Conservation (phyloP, 2,113 vertebrate genomes). For the Orientallactaga bullata region DNA sequence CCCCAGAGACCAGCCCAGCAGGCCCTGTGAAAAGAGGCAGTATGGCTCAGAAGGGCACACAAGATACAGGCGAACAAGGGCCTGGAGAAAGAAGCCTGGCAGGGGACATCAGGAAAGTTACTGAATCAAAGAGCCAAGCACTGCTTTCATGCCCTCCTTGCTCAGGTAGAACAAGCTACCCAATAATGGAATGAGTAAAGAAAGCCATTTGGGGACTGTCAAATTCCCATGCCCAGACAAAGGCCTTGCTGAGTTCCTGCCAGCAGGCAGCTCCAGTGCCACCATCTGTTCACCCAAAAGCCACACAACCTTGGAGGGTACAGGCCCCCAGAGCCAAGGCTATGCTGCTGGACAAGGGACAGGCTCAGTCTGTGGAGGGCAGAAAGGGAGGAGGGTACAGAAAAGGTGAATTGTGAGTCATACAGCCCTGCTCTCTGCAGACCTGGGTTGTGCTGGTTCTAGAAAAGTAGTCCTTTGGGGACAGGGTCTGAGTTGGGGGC, state of each 20-base stretch:
- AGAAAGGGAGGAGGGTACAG: neutral
- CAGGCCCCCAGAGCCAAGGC: neutral
- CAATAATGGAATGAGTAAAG: neutral
- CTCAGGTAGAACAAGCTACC: neutral
- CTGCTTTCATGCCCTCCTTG: neutral
- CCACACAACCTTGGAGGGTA: neutral
- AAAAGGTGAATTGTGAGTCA: neutral
- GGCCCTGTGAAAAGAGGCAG: slow-evolving; percentile 78
- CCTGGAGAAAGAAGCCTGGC: no score
- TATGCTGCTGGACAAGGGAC: neutral
- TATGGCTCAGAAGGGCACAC: neutral
- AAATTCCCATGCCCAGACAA: neutral
- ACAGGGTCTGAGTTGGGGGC: neutral
- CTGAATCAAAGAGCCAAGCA: neutral
- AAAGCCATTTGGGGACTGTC: neutral
- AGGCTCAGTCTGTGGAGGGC: neutral
- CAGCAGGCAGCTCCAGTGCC: neutral
- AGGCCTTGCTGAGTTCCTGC: neutral
- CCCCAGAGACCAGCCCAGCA: slow-evolving; percentile 90
- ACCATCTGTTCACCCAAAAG: neutral
- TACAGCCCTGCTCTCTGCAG: neutral
- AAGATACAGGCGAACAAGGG: neutral
- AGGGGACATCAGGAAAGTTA: neutral
- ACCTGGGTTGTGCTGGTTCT: neutral
- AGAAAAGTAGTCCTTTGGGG: neutral